Conservation (phyloP, 2,113 vertebrate species). For the Glaucomys volans region DNA sequence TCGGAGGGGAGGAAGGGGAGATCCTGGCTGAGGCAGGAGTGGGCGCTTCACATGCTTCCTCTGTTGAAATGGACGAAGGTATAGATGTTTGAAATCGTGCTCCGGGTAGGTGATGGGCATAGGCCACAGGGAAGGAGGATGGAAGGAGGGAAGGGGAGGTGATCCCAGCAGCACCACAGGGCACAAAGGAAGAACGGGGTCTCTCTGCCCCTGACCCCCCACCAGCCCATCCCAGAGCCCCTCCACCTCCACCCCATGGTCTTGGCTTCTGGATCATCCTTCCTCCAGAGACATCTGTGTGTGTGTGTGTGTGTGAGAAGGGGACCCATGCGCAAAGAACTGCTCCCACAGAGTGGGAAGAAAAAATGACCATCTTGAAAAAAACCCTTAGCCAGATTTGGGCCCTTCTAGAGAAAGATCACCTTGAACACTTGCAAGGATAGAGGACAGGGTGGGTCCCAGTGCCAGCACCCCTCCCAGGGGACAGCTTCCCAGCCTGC, state of each 20-base stretch:
- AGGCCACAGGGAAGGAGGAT: accelerated
- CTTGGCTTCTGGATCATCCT: not conserved
- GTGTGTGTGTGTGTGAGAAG: accelerated
- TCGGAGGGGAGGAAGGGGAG: not conserved
- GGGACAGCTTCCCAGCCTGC: too few relatives aligned
- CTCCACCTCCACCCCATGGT: not conserved
- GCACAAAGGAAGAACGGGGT: too few relatives aligned
- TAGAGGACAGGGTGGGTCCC: not conserved
- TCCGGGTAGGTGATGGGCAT: not conserved
- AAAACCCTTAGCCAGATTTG: not conserved
- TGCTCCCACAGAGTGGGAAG: not conserved
- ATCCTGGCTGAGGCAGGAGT: too few relatives aligned
- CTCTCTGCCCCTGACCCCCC: not conserved
- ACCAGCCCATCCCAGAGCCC: not conserved
- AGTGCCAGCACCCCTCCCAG: not conserved
- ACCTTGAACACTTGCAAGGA: too few relatives aligned
- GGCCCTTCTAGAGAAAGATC: not conserved
- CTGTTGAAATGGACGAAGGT: not conserved
- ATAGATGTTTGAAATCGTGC: not conserved
- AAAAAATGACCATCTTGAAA: not conserved
- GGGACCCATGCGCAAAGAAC: not conserved
- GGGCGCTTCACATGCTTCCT: too few relatives aligned
- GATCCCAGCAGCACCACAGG: not conserved
- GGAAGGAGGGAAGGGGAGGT: accelerated
- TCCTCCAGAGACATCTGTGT: not conserved